Evolutionary conservation across 53 echinoderm and acorn worm species (phyloP).

Genomic region (Holothuria leucospilota): DNA sequence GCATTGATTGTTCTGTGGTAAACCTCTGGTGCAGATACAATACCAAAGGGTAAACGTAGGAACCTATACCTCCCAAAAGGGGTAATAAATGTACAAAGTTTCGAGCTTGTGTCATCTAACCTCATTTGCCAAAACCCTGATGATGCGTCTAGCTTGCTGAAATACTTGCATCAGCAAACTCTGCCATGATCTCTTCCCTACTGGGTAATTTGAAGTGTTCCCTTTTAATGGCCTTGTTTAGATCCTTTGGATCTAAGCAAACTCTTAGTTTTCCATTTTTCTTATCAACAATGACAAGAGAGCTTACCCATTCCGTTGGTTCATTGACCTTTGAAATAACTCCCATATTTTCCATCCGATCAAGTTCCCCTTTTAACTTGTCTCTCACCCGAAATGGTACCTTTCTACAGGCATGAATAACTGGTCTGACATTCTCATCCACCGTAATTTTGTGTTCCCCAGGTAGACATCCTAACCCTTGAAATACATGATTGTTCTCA

Average conservation of each 20-base stretch:
- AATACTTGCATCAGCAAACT: too few species aligned
- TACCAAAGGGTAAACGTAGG: too few species aligned
- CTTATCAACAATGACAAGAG: conserved; percentile 55
- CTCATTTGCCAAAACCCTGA: too few species aligned
- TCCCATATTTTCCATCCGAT: conserved; percentile 19
- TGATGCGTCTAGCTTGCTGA: too few species aligned
- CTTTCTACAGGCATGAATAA: conserved; percentile 29
- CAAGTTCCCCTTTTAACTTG: conserved; percentile 32
- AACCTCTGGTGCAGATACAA: too few species aligned
- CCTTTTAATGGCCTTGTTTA: conserved; percentile 65
- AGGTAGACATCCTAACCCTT: conserved; percentile 43
- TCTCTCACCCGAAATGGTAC: conserved; percentile 18
- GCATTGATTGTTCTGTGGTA: too few species aligned
- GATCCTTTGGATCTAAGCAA: conserved; percentile 63
- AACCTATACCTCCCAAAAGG: too few species aligned
- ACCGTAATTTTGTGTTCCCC: conserved; percentile 35
- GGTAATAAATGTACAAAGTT: too few species aligned
- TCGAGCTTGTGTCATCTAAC: too few species aligned
- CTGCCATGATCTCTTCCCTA: too few species aligned
- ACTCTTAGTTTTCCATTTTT: conserved; percentile 66
- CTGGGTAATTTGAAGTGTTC: too few species aligned
- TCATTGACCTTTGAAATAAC: conserved; percentile 33
- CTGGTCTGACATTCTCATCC: background rate
- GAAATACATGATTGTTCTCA: conserved; percentile 34
- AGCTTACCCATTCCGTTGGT: conserved; percentile 65